These are phyloP conservation scores for Haliaeetus leucogaster DNA, from an alignment of 2,113 vertebrate genomes.

Conservation along the genomic window DNA sequence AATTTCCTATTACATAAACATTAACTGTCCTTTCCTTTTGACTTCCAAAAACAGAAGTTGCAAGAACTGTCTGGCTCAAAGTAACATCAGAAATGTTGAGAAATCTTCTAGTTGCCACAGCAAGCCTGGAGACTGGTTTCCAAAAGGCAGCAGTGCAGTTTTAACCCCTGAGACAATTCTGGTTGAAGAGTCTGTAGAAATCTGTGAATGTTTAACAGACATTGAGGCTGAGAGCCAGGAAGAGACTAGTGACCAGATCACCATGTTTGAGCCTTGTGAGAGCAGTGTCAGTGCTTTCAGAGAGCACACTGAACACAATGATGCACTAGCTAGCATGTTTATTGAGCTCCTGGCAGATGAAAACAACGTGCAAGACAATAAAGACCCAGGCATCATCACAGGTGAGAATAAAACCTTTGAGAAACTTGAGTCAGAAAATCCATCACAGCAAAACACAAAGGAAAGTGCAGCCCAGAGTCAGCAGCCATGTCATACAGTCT, in stretches of 20 bases:
- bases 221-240: neutral
- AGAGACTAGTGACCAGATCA: neutral
- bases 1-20: neutral
- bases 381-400: neutral
- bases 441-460: neutral
- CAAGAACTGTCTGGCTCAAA: conserved; percentile 54
- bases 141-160: conserved; percentile 21
- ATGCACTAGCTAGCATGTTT: conserved; percentile 59
- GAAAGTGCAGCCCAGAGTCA: neutral
- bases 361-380: neutral
- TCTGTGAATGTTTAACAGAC: neutral
- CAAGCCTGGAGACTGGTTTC: neutral
- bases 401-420: neutral
- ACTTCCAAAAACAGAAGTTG: conserved; percentile 55
- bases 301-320: conserved; percentile 11
- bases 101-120: neutral
- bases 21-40: neutral
- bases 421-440: neutral
- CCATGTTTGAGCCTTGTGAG: neutral
- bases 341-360: conserved; percentile 41
- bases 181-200: conserved; percentile 39
- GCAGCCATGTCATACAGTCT: neutral
- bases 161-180: conserved; percentile 59
- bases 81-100: neutral
- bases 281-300: neutral